Evolutionary conservation across 2,888 invertebrate species (phyloP).

Genomic region (Sarcophaga variegata): DNA sequence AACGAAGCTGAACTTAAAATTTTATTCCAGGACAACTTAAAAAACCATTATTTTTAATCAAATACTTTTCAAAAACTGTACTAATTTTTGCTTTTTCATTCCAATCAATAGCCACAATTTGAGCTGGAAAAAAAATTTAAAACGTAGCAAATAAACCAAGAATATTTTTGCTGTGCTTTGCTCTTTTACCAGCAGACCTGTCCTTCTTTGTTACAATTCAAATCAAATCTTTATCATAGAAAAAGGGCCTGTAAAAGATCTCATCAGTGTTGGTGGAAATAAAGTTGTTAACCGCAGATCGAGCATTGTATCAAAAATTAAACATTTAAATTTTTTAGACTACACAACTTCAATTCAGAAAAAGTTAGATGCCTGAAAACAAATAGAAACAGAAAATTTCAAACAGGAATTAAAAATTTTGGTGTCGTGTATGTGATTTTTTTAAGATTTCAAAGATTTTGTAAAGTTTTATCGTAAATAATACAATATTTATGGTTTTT

Average conservation of each 20-base stretch:
- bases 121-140: too few relatives aligned
- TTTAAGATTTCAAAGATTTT: too few relatives aligned
- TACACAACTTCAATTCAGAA: too few relatives aligned
- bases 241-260: neutral
- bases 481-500: too few relatives aligned
- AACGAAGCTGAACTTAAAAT: too few relatives aligned
- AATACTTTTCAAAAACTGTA: conserved; percentile 53
- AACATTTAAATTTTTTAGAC: too few relatives aligned
- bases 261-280: neutral
- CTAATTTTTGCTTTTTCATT: conserved; percentile 49
- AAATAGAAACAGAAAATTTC: too few relatives aligned
- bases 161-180: neutral
- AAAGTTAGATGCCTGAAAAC: too few relatives aligned
- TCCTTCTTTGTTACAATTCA: conserved; percentile 20
- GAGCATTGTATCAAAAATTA: too few relatives aligned
- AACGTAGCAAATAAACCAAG: neutral
- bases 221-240: neutral
- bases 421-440: too few relatives aligned
- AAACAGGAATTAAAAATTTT: too few relatives aligned
- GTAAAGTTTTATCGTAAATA: too few relatives aligned
- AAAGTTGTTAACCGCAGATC: conserved; percentile 2
- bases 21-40: neutral
- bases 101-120: conserved; percentile 56
- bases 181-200: conserved; percentile 1
- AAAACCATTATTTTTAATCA: conserved; percentile 46